These are phyloP conservation scores for Silurus meridionalis DNA, from an alignment of 2,113 vertebrate genomes.

Conservation along the genomic window DNA sequence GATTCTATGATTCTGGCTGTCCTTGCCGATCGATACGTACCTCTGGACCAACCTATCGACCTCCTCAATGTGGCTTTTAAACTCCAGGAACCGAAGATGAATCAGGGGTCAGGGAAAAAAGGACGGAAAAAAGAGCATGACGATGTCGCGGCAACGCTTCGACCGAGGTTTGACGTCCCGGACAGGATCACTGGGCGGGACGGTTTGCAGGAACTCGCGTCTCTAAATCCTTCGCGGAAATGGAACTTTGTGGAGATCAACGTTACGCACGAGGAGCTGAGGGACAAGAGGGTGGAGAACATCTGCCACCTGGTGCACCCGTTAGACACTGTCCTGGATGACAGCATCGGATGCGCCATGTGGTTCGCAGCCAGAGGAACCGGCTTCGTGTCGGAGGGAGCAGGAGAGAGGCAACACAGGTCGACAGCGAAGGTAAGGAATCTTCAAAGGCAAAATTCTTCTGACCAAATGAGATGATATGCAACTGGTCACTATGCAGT, in stretches of 20 bases:
- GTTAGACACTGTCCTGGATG: constrained; percentile 88
- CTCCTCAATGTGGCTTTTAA: constrained; percentile 93
- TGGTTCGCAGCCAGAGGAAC: constrained; percentile 93
- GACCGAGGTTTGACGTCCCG: constrained; percentile 74
- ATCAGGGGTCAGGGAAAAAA: constrained; percentile 55
- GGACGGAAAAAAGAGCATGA: constrained; percentile 44
- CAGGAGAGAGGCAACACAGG: constrained; percentile 66
- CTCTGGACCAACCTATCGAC: constrained; percentile 82
- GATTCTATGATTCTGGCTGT: constrained; percentile 90
- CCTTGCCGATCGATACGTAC: constrained; percentile 84
- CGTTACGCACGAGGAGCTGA: constrained; percentile 82
- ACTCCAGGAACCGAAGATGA: constrained; percentile 62
- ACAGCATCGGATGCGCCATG: constrained; percentile 94
- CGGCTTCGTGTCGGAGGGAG: constrained; percentile 69
- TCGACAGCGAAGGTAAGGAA: constrained; percentile 84
- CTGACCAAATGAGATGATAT: not conserved
- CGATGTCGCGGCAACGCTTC: not conserved
- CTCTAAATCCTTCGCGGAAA: constrained; percentile 75
- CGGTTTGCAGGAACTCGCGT: constrained; percentile 81
- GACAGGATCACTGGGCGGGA: constrained; percentile 86
- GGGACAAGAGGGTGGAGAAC: constrained; percentile 69
- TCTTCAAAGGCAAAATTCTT: not conserved
- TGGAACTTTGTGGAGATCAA: constrained; percentile 98
- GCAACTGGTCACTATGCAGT: too few relatives aligned
- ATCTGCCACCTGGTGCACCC: constrained; percentile 84